Evolutionary conservation across 2,113 vertebrate species (phyloP).

Genomic region (Cyprinodon brontotheroides): DNA sequence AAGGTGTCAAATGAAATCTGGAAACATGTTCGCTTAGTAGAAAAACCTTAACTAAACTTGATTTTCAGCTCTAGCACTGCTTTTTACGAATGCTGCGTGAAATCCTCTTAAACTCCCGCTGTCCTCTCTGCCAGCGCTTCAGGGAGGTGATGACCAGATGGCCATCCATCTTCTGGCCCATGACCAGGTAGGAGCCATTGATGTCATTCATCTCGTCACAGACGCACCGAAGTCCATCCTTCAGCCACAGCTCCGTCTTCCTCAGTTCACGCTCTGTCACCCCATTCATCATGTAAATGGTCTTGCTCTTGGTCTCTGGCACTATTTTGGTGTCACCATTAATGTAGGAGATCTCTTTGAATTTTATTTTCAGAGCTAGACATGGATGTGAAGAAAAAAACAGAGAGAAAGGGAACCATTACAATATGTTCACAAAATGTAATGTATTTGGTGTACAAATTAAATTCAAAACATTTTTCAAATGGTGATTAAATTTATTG

Average conservation of each 20-base stretch:
- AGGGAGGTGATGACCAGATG: slow-evolving; percentile 96
- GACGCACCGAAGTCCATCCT: slow-evolving; percentile 93
- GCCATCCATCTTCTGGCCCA: slow-evolving; percentile 94
- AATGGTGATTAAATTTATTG: background rate
- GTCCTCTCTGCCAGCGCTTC: slow-evolving; percentile 96
- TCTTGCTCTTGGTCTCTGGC: slow-evolving; percentile 95
- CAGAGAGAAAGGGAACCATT: background rate
- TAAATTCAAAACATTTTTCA: background rate
- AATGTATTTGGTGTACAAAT: background rate
- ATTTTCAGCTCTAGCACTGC: slow-evolving; percentile 83
- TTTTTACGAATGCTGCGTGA: slow-evolving; percentile 96
- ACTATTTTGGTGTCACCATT: slow-evolving; percentile 97
- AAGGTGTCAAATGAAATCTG: background rate
- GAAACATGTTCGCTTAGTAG: background rate
- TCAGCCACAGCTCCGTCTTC: slow-evolving; percentile 92
- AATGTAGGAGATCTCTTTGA: slow-evolving; percentile 98
- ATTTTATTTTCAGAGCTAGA: slow-evolving; percentile 96
- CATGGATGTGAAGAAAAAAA: slow-evolving; percentile 7
- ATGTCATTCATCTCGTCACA: slow-evolving; percentile 98
- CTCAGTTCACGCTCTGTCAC: slow-evolving; percentile 91
- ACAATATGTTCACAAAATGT: no score
- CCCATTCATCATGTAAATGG: slow-evolving; percentile 95
- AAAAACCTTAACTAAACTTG: slow-evolving; percentile 13
- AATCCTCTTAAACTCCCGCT: slow-evolving; percentile 94
- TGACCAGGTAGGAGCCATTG: slow-evolving; percentile 94